phyloP scores from a whole-genome alignment of 2,113 vertebrate species.

The Coreoperca whiteheadi region DNA sequence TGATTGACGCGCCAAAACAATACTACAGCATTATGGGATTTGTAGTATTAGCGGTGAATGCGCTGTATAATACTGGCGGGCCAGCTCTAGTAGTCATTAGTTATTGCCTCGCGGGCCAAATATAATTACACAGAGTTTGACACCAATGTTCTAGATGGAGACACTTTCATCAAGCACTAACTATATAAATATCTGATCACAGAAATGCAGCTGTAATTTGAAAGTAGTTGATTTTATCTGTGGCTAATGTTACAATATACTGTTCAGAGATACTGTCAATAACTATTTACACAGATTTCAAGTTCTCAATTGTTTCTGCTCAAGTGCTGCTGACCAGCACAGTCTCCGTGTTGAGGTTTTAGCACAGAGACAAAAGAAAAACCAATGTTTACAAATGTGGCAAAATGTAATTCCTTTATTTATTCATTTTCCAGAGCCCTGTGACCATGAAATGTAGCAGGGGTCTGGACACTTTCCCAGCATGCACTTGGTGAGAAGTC shows the following conservation, averaged over 20 bases:
- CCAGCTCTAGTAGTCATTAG: too few relatives aligned
- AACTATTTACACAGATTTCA: not conserved
- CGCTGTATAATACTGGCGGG: too few relatives aligned
- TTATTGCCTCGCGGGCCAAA: too few relatives aligned
- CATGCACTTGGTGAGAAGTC: slow-evolving; percentile 31
- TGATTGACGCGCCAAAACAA: too few relatives aligned
- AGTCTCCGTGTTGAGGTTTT: slow-evolving; percentile 26
- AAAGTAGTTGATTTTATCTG: not conserved
- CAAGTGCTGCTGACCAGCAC: not conserved
- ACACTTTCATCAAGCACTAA: not conserved
- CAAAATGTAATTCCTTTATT: slow-evolving; percentile 41
- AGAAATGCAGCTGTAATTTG: not conserved
- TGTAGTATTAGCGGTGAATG: too few relatives aligned
- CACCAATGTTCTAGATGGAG: too few relatives aligned
- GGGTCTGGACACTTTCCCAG: slow-evolving; percentile 49
- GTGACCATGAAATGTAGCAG: slow-evolving; percentile 23
- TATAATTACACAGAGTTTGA: too few relatives aligned
- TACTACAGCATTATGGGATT: too few relatives aligned
- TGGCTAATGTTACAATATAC: not conserved
- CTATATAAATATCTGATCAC: not conserved
- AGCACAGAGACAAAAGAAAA: slow-evolving; percentile 37
- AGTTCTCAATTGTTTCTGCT: not conserved
- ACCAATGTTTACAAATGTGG: slow-evolving; percentile 33
- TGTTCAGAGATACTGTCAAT: slow-evolving; percentile 9
- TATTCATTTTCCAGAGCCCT: slow-evolving; percentile 29